A percentile compares a stretch with the other conserved stretches of the same genome.
Conservation (phyloP, 2,888 invertebrate genomes). For the Sesia bembeciformis region DNA sequence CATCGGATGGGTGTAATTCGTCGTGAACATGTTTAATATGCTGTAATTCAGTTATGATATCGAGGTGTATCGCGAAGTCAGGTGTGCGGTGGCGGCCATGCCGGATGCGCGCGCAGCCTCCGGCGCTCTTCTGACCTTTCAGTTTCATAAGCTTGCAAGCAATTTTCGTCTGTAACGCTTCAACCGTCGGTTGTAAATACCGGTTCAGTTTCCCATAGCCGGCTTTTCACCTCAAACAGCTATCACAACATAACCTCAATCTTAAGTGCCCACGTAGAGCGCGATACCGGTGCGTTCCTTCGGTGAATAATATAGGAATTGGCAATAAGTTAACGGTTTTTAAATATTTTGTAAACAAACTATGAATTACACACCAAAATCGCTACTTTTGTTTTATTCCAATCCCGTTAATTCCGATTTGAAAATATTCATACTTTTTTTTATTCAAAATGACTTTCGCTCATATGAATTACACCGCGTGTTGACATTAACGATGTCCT, state of each 20-base stretch:
- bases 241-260: conserved; percentile 74
- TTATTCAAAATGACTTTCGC: background rate
- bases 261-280: conserved; percentile 34
- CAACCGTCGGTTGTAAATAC: conserved; percentile 41
- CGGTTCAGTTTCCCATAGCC: conserved; percentile 28
- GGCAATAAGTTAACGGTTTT: conserved; percentile 35
- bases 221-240: conserved; percentile 56
- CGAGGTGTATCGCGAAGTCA: conserved; percentile 56
- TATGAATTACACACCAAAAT: conserved; percentile 51
- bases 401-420: conserved; percentile 15
- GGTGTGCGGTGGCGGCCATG: conserved; percentile 68
- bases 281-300: background rate
- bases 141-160: conserved; percentile 23
- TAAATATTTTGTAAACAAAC: background rate
- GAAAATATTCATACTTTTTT: background rate
- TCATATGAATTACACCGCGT: too few relatives aligned
- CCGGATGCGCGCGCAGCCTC: conserved; percentile 69
- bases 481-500: background rate
- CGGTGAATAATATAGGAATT: conserved; percentile 17
- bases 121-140: conserved; percentile 38
- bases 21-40: conserved; percentile 27
- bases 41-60: conserved; percentile 55
- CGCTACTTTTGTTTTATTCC: conserved; percentile 61
- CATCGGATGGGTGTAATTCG: conserved; percentile 21
- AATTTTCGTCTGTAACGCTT: conserved; percentile 49